Evolutionary conservation across 2,797 vertebrate genomes (phyloP).

Genomic region (Apogon talboti): DNA sequence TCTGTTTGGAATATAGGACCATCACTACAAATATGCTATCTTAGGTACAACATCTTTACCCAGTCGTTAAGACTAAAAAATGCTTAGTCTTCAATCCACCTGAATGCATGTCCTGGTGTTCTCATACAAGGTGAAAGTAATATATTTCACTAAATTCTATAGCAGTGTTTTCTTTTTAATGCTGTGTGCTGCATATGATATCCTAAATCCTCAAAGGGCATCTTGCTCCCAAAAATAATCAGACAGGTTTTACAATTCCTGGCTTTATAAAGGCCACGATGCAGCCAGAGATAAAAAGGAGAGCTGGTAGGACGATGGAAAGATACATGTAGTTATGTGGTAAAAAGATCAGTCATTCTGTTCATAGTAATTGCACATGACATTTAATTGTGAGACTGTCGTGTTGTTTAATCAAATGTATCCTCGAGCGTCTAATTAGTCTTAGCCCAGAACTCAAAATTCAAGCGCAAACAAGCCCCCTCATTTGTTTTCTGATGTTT

Average conservation of each 20-base stretch:
- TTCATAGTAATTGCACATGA: constrained; percentile 78
- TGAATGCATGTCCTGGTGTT: constrained; percentile 10
- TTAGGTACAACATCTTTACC: constrained; percentile 32
- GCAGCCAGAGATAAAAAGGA: constrained; percentile 32
- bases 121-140: constrained; percentile 27
- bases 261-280: constrained; percentile 36
- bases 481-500: constrained; percentile 62
- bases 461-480: constrained; percentile 61
- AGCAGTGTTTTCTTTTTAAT: constrained; percentile 9
- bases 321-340: constrained; percentile 49
- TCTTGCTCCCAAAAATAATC: constrained; percentile 43
- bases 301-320: constrained; percentile 36
- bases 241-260: constrained; percentile 37
- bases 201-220: constrained; percentile 35
- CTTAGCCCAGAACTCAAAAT: constrained; percentile 57
- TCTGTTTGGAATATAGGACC: constrained; percentile 60
- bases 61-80: constrained; percentile 1
- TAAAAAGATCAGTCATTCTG: constrained; percentile 61
- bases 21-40: constrained; percentile 38
- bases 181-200: constrained; percentile 10
- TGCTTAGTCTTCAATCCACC: constrained; percentile 5
- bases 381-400: constrained; percentile 78
- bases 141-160: constrained; percentile 28
- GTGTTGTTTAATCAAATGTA: constrained; percentile 79
- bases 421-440: constrained; percentile 81